Evolutionary conservation across 2,113 vertebrate species (phyloP).

Genomic region (Lampris incognitus): DNA sequence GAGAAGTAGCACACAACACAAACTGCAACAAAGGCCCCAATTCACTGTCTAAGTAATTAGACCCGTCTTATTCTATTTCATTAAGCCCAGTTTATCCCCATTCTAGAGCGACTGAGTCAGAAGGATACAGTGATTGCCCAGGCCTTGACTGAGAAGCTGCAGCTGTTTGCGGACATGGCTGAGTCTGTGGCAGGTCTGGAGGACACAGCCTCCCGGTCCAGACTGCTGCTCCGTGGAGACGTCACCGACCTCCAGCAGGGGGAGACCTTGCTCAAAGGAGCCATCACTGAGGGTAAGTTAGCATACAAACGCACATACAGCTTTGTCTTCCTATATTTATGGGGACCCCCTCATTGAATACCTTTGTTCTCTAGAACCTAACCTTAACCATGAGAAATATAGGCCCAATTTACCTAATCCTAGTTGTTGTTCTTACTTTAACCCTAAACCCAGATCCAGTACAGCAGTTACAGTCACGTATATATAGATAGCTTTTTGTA

Average conservation of each 20-base stretch:
- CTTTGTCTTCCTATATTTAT: no score
- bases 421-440: no score
- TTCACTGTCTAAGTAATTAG: background rate
- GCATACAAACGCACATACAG: no score
- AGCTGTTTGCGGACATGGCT: conserved; percentile 90
- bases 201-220: conserved; percentile 69
- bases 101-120: conserved; percentile 85
- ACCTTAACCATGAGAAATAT: no score
- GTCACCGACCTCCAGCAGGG: conserved; percentile 88
- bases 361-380: no score
- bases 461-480: no score
- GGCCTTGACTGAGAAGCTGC: conserved; percentile 90
- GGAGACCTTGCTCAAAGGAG: conserved; percentile 87
- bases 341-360: no score
- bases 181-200: conserved; percentile 84
- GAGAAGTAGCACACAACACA: no score
- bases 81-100: background rate
- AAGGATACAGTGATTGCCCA: conserved; percentile 88
- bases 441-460: no score
- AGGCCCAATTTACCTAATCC: no score
- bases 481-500: background rate
- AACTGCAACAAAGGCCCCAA: no score
- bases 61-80: background rate
- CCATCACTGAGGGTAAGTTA: conserved; percentile 88
- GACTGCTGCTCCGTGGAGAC: conserved; percentile 85